Base-by-base conservation (phyloP, 2,888 invertebrate species). In the Cenopis cana region DNA sequence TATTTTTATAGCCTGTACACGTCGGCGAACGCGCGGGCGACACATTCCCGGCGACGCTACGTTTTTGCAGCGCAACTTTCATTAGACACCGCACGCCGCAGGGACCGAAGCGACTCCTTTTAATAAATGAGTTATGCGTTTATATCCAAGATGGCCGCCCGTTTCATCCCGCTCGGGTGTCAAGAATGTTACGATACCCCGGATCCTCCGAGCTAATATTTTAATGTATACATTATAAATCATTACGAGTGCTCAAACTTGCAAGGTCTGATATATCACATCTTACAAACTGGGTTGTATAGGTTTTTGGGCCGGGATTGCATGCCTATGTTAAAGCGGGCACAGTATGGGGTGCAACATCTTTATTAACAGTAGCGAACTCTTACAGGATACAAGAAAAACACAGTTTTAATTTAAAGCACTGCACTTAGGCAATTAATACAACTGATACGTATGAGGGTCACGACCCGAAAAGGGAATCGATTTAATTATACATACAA, bases 1-100 rank as follows among this genome's bases (percentile, higher is more conserved):
- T 90, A 91, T 93, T 92, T 93, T 91, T 93, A 92, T 91, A 88
- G 91, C 86, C 89, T 88, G 90, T 92, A 87, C 90, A 87, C 89
- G 90, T 88, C 85, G 82, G 87, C 87, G 86, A 88, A 88, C 90
- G 90, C 92, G 88, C 86, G 82, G 88, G 89, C 91, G 90, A 93
- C 92, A 92, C 93, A 93, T 93, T 91, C 93, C 84, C 85, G 83
- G 79, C 90, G 88, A 83, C 85, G 85, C 88, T 85, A 86, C 87
- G 90, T 93, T 93, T 93, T 93, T 93, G 91, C 88, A 85, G 84
- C 85, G 86, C 89, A 89, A 89, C 89, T 90, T 91, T 89, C 91
- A 91, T 91, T 92, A 90, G 91, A 89, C 87, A 87, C 85, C 86
- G 87, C 85, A 83, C 85, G 85, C 89, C 85, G 85, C 85, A 83